Percentiles rank a stretch among this genome's conserved stretches.
Evolutionary conservation across 2,113 vertebrate species (phyloP).

Genomic region (Clupea harengus): DNA sequence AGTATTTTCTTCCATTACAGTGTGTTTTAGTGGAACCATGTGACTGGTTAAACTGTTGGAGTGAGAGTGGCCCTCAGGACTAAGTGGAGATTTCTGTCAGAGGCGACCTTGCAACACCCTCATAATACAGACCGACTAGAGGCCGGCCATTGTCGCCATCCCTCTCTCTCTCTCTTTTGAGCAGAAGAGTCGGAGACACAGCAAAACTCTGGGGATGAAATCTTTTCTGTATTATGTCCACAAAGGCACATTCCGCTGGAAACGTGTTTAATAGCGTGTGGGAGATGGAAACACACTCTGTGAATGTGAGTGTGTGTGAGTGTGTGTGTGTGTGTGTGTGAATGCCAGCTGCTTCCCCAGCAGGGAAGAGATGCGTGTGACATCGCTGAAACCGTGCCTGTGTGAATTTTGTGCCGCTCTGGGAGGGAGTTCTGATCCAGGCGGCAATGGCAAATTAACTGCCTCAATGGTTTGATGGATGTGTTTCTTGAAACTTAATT

Average conservation of each 20-base stretch:
- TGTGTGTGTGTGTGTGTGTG: constrained; percentile 23
- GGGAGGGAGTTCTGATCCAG: constrained; percentile 56
- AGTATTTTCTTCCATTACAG: neutral
- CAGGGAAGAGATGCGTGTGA: constrained; percentile 34
- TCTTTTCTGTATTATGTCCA: constrained; percentile 25
- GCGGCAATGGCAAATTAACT: constrained; percentile 65
- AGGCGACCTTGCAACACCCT: neutral
- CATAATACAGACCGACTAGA: neutral
- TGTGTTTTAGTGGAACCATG: neutral
- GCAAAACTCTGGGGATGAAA: neutral
- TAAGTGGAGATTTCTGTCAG: neutral
- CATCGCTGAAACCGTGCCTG: constrained; percentile 30
- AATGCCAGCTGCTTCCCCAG: constrained; percentile 44
- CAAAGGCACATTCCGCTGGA: constrained; percentile 36
- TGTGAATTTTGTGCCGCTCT: constrained; percentile 49
- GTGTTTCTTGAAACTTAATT: constrained; percentile 77
- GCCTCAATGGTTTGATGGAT: constrained; percentile 73
- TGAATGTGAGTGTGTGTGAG: constrained; percentile 30
- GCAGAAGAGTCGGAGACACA: neutral
- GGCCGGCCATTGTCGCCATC: neutral
- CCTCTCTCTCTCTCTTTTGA: neutral
- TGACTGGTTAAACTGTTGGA: neutral
- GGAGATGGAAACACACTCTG: neutral
- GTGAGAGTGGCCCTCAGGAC: neutral
- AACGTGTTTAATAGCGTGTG: constrained; percentile 47